phyloP scores from a whole-genome alignment of 2,888 invertebrate species.

The Mythimna ferrago region DNA sequence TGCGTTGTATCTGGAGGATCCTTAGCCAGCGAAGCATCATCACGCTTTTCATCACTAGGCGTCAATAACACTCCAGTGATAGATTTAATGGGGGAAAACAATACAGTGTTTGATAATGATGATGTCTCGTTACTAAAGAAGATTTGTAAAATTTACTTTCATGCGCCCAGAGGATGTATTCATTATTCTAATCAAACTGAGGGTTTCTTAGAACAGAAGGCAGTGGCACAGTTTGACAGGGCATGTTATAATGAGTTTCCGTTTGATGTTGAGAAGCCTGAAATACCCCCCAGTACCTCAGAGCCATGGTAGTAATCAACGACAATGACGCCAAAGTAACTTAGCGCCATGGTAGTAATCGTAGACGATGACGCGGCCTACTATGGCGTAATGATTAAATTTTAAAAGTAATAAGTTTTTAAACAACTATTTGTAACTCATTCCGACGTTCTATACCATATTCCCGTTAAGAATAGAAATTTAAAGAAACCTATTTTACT shows the following conservation, averaged over 20 bases:
- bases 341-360: too few relatives aligned
- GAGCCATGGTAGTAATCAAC: too few relatives aligned
- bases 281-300: too few relatives aligned
- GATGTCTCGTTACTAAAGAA: slow-evolving; percentile 73
- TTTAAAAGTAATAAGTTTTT: too few relatives aligned
- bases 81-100: slow-evolving; percentile 15
- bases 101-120: slow-evolving; percentile 66
- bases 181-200: slow-evolving; percentile 42
- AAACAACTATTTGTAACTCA: too few relatives aligned
- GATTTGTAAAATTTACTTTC: slow-evolving; percentile 75
- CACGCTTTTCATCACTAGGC: slow-evolving; percentile 21
- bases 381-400: too few relatives aligned
- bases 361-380: too few relatives aligned
- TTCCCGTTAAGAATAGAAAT: too few relatives aligned
- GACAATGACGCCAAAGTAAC: too few relatives aligned
- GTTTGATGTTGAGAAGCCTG: too few relatives aligned
- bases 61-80: slow-evolving; percentile 43
- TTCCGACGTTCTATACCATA: too few relatives aligned
- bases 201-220: slow-evolving; percentile 17
- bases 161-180: slow-evolving; percentile 72
- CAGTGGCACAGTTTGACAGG: slow-evolving; percentile 46
- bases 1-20: slow-evolving; percentile 36
- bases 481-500: too few relatives aligned
- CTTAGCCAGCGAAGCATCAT: slow-evolving; percentile 28
- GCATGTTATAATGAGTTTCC: slow-evolving; percentile 26